Evolutionary conservation across 2,113 vertebrate genomes (phyloP), one percentile per base, ranked within the genome.

Genomic region (Chlorodrepanis virens): DNA sequence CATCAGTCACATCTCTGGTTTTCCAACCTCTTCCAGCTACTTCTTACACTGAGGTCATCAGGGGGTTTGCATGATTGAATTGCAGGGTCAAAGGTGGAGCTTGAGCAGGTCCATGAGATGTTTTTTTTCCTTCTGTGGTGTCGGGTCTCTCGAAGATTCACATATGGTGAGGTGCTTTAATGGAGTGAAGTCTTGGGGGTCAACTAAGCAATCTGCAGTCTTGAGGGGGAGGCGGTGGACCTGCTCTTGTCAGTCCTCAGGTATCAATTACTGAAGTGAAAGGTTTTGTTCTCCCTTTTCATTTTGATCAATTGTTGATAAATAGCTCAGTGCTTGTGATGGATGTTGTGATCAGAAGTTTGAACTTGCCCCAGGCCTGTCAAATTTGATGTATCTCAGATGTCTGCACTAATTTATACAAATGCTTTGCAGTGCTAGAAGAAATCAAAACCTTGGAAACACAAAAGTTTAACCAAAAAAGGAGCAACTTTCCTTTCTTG

Each of bases 281-380:
- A 81, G 89, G 89, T 81, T 94, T 89, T 93, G 64, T 87, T 90
- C 76, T 89, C 94, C 39, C 44, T 50, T 72, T 92, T 89, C 78
- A 83, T 87, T 95, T 90, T 21, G 14, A 94, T 94, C 94, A 94
- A 20, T 64, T 50, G 91, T 40, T 96, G 95, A 95, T 95, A 86
- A 96, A 94, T 96, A 87, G 95, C 93, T 95, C 68, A 56, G 93
- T 40, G 76, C 86, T 64, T 67, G 71, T 95, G 94, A 97, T 96
- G 94, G 89, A 97, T 96, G 91, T 56, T 57, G 94, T 75, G 89
- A 94, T 92, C 93, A 93, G 83, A 81, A 93, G 83, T 83, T 74
- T 94, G 95, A 95, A 90, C 89, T 91, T 83, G 75, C 71, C 64
- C 76, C 3, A 35, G 60, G 86, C 91, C 89, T 93, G 95, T 93